Evolutionary conservation across 1,140 invertebrate genomes (phyloP).

Genomic region (Melanaphis sacchari): DNA sequence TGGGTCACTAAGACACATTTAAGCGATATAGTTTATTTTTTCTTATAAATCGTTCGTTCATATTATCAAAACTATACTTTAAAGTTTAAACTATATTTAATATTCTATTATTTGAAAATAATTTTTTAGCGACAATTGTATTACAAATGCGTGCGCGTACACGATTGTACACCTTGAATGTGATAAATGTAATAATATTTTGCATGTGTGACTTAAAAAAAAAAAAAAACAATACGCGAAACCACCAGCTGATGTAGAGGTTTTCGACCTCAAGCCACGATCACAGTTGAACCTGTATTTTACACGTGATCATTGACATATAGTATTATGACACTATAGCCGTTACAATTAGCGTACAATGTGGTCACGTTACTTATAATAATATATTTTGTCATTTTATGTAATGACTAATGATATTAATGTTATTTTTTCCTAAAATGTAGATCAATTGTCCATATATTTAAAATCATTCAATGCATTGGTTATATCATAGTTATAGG

Average conservation of each 20-base stretch:
- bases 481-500: neutral
- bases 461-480: neutral
- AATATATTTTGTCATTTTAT: neutral
- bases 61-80: neutral
- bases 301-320: constrained; percentile 2
- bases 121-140: neutral
- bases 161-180: neutral
- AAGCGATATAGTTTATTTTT: neutral
- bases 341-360: neutral
- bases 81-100: neutral
- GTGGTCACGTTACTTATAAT: neutral
- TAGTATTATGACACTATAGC: neutral
- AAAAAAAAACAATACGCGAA: constrained; percentile 1
- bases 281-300: constrained; percentile 3
- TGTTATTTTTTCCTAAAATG: neutral
- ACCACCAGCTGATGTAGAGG: constrained; percentile 1
- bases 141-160: neutral
- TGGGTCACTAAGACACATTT: neutral
- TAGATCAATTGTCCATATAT: neutral
- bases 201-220: neutral
- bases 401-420: neutral
- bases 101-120: neutral
- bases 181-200: neutral
- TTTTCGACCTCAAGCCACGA: constrained; percentile 41
- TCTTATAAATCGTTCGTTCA: neutral